These are phyloP conservation scores for Acholoe squamosa DNA, from an alignment of 2,888 invertebrate genomes.

Conservation along the genomic window DNA sequence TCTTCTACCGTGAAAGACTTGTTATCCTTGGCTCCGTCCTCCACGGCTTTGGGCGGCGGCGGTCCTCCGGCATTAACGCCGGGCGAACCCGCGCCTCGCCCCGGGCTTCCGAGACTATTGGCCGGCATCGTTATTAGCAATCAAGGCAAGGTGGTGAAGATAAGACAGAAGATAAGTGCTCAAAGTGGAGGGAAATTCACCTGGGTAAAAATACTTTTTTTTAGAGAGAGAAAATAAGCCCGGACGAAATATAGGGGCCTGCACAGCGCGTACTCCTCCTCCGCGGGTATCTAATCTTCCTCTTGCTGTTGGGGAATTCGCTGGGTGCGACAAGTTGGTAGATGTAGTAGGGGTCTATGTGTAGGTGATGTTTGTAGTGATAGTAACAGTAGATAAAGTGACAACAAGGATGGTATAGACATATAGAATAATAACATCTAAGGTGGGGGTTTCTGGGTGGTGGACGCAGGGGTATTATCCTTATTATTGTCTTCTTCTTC, in stretches of 20 bases:
- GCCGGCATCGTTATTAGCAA: constrained; percentile 5
- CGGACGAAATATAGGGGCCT: not conserved
- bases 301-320: not conserved
- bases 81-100: not conserved
- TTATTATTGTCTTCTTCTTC: not conserved
- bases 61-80: not conserved
- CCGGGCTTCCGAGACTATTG: constrained; percentile 11
- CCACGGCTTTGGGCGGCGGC: not conserved
- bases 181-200: no score
- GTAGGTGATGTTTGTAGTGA: no score
- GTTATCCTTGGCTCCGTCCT: constrained; percentile 18
- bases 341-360: no score
- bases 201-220: no score
- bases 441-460: not conserved
- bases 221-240: not conserved
- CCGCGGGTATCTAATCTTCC: not conserved
- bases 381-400: not conserved
- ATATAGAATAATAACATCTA: not conserved
- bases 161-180: not conserved
- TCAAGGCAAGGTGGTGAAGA: not conserved
- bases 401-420: not conserved
- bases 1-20: constrained; percentile 28
- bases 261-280: constrained; percentile 33
- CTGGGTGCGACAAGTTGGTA: not conserved
- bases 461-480: not conserved